These are phyloP conservation scores for Drosophila asahinai DNA, from an alignment of 1,140 invertebrate genomes.

Conservation along the genomic window DNA sequence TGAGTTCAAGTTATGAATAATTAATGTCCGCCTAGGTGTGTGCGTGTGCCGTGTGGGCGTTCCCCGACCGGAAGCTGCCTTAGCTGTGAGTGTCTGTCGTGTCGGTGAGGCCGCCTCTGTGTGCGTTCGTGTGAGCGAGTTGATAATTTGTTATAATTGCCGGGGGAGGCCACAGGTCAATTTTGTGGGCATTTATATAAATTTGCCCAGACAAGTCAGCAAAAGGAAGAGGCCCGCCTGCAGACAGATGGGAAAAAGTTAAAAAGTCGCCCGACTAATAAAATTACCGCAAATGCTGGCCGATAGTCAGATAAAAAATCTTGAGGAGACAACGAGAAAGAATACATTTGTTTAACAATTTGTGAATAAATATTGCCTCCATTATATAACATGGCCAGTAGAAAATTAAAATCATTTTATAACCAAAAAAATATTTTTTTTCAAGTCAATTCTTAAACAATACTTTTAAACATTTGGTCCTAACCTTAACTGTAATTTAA, in stretches of 20 bases:
- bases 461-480: too few relatives aligned
- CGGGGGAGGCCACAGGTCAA: constrained; percentile 78
- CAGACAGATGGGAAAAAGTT: constrained; percentile 22
- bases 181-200: constrained; percentile 82
- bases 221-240: constrained; percentile 16
- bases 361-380: neutral
- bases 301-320: neutral
- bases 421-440: neutral
- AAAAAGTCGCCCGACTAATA: constrained; percentile 50
- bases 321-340: neutral
- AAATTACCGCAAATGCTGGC: constrained; percentile 38
- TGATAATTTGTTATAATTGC: constrained; percentile 84
- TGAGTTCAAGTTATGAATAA: constrained; percentile 79
- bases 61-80: constrained; percentile 42
- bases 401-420: too few relatives aligned
- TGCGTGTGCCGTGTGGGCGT: constrained; percentile 47
- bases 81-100: constrained; percentile 18
- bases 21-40: constrained; percentile 71
- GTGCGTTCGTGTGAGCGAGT: constrained; percentile 73
- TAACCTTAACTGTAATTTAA: too few relatives aligned
- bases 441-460: too few relatives aligned
- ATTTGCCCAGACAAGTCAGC: constrained; percentile 69
- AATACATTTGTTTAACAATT: neutral
- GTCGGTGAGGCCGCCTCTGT: constrained; percentile 11
- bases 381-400: too few relatives aligned